These are phyloP conservation scores for Melolontha melolontha DNA, from an alignment of 2,888 invertebrate genomes.

Conservation along the genomic window DNA sequence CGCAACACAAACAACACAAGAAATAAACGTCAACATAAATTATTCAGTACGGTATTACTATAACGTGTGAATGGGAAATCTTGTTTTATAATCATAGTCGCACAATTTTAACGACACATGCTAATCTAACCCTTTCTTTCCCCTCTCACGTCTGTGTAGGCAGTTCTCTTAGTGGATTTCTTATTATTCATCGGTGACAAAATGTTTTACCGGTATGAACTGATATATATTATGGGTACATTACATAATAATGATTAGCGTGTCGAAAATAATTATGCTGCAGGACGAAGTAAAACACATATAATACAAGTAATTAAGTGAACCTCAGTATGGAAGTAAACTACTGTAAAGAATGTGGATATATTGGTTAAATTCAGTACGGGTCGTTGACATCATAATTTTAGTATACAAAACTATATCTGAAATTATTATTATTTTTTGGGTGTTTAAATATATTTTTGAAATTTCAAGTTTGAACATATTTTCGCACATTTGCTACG, in stretches of 20 bases:
- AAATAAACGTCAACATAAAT: conserved; percentile 10
- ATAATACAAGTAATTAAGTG: conserved; percentile 7
- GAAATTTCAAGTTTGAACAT: too few species aligned
- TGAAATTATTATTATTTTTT: too few species aligned
- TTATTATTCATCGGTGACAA: too few species aligned
- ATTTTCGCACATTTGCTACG: too few species aligned
- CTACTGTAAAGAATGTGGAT: too few species aligned
- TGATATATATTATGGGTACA: neutral
- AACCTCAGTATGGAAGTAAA: neutral
- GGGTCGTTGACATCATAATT: too few species aligned
- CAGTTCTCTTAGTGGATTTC: too few species aligned
- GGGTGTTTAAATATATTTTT: too few species aligned
- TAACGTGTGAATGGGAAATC: conserved; percentile 8
- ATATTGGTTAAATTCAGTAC: too few species aligned
- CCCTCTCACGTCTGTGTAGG: neutral
- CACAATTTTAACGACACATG: conserved; percentile 9
- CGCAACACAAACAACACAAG: conserved; percentile 4
- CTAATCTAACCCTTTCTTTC: neutral
- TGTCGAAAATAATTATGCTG: neutral
- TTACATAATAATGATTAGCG: conserved; percentile 5
- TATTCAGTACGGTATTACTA: conserved; percentile 2
- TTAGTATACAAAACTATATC: too few species aligned
- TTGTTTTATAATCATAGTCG: conserved; percentile 5
- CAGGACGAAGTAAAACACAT: neutral
- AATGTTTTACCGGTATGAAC: too few species aligned